Evolutionary conservation across 2,888 invertebrate genomes (phyloP).

Genomic region (Clitarchus hookeri): DNA sequence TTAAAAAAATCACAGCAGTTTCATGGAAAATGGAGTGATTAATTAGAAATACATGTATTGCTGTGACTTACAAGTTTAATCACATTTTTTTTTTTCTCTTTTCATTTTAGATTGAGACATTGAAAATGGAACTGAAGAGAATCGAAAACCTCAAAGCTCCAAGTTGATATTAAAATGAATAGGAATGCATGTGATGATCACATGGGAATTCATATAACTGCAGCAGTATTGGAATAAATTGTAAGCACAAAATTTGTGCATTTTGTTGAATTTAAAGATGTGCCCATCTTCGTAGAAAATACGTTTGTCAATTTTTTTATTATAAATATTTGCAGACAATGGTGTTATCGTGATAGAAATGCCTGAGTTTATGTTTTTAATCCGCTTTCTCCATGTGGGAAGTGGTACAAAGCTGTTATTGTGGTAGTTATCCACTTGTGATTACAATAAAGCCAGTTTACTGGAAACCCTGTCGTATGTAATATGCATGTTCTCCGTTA

Average conservation of each 20-base stretch:
- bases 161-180: background rate
- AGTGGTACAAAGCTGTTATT: background rate
- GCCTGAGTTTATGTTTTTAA: background rate
- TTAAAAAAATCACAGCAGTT: no score
- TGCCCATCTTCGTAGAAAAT: no score
- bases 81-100: constrained; percentile 37
- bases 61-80: constrained; percentile 15
- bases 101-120: constrained; percentile 43
- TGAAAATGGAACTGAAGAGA: constrained; percentile 44
- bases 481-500: no score
- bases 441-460: background rate
- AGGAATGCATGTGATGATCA: background rate
- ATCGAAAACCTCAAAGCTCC: constrained; percentile 30
- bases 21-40: no score
- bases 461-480: background rate
- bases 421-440: background rate
- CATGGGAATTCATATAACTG: background rate
- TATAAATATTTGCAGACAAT: no score
- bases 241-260: no score
- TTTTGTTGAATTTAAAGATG: no score
- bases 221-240: background rate
- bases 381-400: background rate
- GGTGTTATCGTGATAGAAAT: background rate
- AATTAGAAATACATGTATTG: constrained; percentile 17
- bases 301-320: no score